phyloP scores from a whole-genome alignment of 2,888 invertebrate species.

The Rutpela maculata region DNA sequence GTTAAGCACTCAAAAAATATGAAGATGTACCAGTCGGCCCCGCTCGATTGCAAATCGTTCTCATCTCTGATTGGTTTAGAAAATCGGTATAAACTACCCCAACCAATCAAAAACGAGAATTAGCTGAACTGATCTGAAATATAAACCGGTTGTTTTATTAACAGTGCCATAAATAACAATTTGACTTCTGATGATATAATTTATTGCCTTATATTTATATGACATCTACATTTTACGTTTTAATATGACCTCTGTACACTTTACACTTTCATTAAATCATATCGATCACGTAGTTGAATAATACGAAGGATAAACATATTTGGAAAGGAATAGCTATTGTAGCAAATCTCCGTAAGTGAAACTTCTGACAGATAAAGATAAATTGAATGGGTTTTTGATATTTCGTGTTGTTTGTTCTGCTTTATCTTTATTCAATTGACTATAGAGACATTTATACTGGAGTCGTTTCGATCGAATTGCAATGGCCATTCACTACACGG shows the following conservation, averaged over 20 bases:
- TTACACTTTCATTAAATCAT: neutral
- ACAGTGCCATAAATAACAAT: no score
- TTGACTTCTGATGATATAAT: no score
- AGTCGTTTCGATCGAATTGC: conserved; percentile 12
- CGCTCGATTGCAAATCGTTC: no score
- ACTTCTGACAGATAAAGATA: conserved; percentile 33
- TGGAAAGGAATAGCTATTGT: conserved; percentile 8
- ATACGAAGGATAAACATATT: conserved; percentile 2
- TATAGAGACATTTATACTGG: conserved; percentile 5
- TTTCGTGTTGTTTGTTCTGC: conserved; percentile 30
- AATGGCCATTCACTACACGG: neutral
- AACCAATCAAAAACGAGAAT: no score
- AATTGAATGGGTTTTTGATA: conserved; percentile 37
- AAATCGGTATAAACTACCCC: no score
- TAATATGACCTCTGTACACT: neutral
- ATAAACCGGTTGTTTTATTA: no score
- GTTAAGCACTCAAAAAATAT: no score
- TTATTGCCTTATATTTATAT: no score
- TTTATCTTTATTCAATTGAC: conserved; percentile 29
- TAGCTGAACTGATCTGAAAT: no score
- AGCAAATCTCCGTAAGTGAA: conserved; percentile 35
- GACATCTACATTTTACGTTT: neutral
- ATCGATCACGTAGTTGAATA: neutral
- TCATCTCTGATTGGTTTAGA: no score
- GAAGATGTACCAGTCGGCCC: no score